Base-by-base conservation (phyloP, 2,797 vertebrate genomes). In the Numenius phaeopus region DNA sequence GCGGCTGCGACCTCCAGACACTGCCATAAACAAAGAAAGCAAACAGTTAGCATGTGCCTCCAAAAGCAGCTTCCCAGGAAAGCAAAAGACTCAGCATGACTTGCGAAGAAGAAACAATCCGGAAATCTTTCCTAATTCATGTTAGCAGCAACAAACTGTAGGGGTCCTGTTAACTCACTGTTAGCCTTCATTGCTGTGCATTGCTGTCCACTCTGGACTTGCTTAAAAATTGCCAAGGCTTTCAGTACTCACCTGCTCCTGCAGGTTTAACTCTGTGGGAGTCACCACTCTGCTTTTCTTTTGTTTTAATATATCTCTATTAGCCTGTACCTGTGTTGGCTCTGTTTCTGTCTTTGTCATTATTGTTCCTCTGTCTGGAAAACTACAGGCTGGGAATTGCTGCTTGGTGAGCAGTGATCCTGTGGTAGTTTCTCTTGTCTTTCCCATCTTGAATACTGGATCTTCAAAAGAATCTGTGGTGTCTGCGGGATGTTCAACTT, bases 1-100 rank as follows among this genome's bases (percentile, higher is more conserved):
- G 94, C 99, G 99, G 83, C 99, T 99, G 55, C 99, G 98, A 57
- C 99, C 99, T 93, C 99, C 99, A 24, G 98, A 99, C 98, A 99
- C 99, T 99, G 87, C 47, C 73, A 87, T 21, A 40, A 86, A 90
- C 89, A 80, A 95, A 89, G 65, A 83, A 80, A 96, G 82, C 52
- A 47, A 88, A 83, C 13, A 58, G 73, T 97, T 95, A 97, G 58
- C 19, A 59, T 50, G 17, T 30, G 59, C 21, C 46, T 70, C 62
- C 79, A 83, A 54, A 15, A 19, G 47, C 9, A 61, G 55, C 87
- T 52, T 62, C 69, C 58, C 57, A 29, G 47, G 67, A 94, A 77
- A 81, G 64, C 65, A 87, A 46, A 93, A 62, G 22, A 10, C 34
- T 55, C 7, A 2, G 67, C 17, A 15, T 0, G 4, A 79, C 24